Evolutionary conservation across 2,888 invertebrate species (phyloP).

Genomic region (Lepidocyrtoides sp.): DNA sequence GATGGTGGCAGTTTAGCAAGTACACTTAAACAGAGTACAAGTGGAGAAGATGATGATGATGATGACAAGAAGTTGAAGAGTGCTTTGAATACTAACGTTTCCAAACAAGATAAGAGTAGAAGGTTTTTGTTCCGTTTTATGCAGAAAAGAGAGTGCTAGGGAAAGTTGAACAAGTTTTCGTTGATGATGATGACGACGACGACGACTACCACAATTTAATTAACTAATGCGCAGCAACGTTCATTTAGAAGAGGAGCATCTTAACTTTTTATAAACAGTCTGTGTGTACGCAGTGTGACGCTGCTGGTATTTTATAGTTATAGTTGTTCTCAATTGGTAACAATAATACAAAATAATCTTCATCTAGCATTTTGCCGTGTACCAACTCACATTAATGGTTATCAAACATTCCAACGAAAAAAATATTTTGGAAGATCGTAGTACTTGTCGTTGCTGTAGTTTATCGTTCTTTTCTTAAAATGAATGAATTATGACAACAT

Average conservation of each 20-base stretch:
- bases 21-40: not conserved
- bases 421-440: slow-evolving; percentile 1
- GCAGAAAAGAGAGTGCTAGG: not conserved
- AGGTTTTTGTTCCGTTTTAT: not conserved
- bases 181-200: not conserved
- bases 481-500: not conserved
- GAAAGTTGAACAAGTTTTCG: not conserved
- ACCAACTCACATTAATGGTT: not conserved
- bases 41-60: not conserved
- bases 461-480: not conserved
- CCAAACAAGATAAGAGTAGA: no score
- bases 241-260: not conserved
- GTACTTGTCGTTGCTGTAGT: not conserved
- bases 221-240: not conserved
- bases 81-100: not conserved
- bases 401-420: not conserved
- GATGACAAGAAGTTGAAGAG: not conserved
- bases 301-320: not conserved
- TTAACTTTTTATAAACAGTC: not conserved
- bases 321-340: not conserved
- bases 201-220: not conserved
- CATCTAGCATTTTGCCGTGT: not conserved
- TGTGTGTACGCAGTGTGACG: not conserved
- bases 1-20: not conserved
- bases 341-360: not conserved